Conservation (phyloP, 2,888 invertebrate genomes). For the Hirtodrosophila duncani region DNA sequence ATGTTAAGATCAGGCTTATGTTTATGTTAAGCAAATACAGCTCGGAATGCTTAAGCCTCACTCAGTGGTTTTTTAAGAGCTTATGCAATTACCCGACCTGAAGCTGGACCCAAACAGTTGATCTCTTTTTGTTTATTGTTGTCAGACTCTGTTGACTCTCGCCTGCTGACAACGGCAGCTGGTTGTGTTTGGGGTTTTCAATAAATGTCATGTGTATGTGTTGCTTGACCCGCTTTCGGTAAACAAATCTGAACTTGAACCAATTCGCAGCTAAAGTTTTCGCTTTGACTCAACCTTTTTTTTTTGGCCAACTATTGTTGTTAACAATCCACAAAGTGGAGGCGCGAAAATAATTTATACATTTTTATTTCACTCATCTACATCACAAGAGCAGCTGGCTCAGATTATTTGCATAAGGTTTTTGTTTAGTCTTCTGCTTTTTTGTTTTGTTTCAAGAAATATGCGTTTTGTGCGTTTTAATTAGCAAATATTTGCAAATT, state of each 20-base stretch:
- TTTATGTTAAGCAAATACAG: constrained; percentile 11
- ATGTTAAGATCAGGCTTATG: constrained; percentile 13
- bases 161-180: too few relatives aligned
- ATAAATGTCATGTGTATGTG: constrained; percentile 2
- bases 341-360: constrained; percentile 60
- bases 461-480: constrained; percentile 41
- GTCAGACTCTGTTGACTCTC: too few relatives aligned
- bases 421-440: too few relatives aligned
- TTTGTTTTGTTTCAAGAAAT: constrained; percentile 22
- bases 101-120: constrained; percentile 37
- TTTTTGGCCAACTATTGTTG: constrained; percentile 22
- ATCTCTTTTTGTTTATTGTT: constrained; percentile 43
- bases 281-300: constrained; percentile 12
- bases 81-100: constrained; percentile 19
- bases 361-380: constrained; percentile 17
- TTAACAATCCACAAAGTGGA: constrained; percentile 27
- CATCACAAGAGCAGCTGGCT: too few relatives aligned
- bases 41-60: constrained; percentile 8
- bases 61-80: background rate
- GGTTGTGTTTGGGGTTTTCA: constrained; percentile 1
- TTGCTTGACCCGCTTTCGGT: constrained; percentile 59
- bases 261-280: constrained; percentile 40
- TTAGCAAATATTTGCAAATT: constrained; percentile 70
- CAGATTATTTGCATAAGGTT: constrained; percentile 14
- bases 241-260: constrained; percentile 62